Evolutionary conservation across 2,888 invertebrate genomes (phyloP).

Genomic region (Petrolisthes cinctipes): DNA sequence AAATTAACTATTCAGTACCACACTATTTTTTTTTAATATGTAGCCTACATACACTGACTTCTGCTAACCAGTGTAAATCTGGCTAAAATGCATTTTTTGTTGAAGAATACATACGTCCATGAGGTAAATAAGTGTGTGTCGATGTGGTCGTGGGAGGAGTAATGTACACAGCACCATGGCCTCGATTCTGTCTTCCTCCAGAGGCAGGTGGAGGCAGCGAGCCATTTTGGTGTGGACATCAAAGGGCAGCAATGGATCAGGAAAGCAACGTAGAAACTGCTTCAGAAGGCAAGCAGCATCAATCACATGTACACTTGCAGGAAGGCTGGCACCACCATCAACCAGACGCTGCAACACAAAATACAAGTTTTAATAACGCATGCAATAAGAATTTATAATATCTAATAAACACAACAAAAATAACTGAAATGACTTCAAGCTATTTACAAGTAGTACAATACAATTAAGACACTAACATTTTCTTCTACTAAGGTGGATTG

Average conservation of each 20-base stretch:
- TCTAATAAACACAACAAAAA: no score
- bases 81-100: no score
- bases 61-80: no score
- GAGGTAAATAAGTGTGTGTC: constrained; percentile 84
- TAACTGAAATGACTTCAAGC: no score
- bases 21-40: no score
- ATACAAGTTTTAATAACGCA: not conserved
- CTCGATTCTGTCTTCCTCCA: constrained; percentile 74
- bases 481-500: not conserved
- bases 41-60: no score
- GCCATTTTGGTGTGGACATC: constrained; percentile 45
- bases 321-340: constrained; percentile 80
- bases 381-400: not conserved
- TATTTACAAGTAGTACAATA: not conserved
- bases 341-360: constrained; percentile 74
- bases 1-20: no score
- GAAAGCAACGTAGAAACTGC: constrained; percentile 85
- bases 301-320: constrained; percentile 81
- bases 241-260: constrained; percentile 78
- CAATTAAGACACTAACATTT: not conserved
- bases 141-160: constrained; percentile 81
- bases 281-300: constrained; percentile 90
- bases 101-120: constrained; percentile 76
- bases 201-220: constrained; percentile 42
- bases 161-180: constrained; percentile 79